Evolutionary conservation across 2,888 invertebrate genomes (phyloP).

Genomic region (Muschampia plurimacula): DNA sequence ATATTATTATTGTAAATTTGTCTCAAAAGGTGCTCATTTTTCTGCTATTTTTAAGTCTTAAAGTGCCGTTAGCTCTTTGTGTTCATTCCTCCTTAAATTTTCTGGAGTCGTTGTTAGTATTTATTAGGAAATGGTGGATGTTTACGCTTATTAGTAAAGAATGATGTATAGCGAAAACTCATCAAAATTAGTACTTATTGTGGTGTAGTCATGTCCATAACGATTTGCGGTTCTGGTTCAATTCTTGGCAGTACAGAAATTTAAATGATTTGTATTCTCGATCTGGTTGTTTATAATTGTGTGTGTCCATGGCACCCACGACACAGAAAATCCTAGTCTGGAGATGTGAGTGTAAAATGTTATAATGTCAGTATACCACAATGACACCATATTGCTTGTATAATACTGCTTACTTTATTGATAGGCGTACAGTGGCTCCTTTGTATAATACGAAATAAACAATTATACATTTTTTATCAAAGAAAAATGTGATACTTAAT

Average conservation of each 20-base stretch:
- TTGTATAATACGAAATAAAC: constrained; percentile 10
- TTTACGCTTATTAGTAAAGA: background rate
- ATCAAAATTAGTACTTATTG: too few relatives aligned
- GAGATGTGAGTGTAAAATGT: too few relatives aligned
- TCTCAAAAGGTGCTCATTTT: constrained; percentile 35
- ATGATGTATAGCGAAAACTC: too few relatives aligned
- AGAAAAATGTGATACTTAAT: background rate
- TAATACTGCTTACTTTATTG: constrained; percentile 10
- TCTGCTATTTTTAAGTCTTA: constrained; percentile 22
- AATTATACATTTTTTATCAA: background rate
- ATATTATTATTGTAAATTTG: constrained; percentile 34
- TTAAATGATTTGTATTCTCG: background rate
- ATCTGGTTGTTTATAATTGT: too few relatives aligned
- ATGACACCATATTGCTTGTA: too few relatives aligned
- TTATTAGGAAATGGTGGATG: constrained; percentile 24
- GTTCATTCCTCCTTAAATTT: constrained; percentile 14
- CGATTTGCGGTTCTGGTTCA: background rate
- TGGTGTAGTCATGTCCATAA: too few relatives aligned
- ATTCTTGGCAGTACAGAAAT: too few relatives aligned
- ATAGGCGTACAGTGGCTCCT: background rate
- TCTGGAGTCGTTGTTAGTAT: constrained; percentile 23
- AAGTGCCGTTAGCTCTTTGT: constrained; percentile 34
- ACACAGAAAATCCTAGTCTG: too few relatives aligned
- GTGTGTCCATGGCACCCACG: too few relatives aligned
- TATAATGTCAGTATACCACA: too few relatives aligned